Evolutionary conservation across 2,888 invertebrate species (phyloP), one percentile per base, ranked within the genome.

Genomic region (Platycheirus albimanus): DNA sequence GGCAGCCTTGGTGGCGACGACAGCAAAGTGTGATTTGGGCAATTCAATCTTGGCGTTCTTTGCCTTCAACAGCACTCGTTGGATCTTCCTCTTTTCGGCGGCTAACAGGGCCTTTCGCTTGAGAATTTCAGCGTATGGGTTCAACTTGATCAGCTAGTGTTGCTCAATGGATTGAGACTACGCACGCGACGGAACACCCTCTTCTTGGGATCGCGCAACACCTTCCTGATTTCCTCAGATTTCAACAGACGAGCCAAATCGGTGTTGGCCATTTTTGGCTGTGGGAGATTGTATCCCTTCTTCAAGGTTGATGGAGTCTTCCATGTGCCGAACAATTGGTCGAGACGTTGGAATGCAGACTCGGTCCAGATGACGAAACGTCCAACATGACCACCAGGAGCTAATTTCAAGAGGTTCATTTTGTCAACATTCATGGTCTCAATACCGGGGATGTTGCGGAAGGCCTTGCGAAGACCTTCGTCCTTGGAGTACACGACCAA

Each of bases 361-460:
- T 99, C 96, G 10, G 99, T 99, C 99, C 99, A 99, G 91, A 99
- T 98, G 90, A 98, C 94, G 91, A 99, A 99, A 80, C 99, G 95
- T 51, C 99, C 99, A 69, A 99, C 96, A 90, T 99, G 99, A 87
- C 99, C 99, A 88, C 97, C 99, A 43, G 99, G 99, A 0, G 99
- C 99, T 88, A 99, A 91, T 92, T 98, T 98, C 90, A 99, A 92
- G 66, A 99, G 92, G 91, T 98, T 99, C 89, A 99, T 92, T 88
- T 96, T 95, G 89, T 96, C 94, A 30, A 99, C 97, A 88, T 95
- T 96, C 91, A 99, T 94, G 86, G 98, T 93, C 89, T 99, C 98
- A 67, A 99, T 95, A 85, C 99, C 98, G 54, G 99, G 98, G 92
- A 99, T 98, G 93, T 99, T 99, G 88, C 99, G 95, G 95, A 99